Base-by-base conservation (phyloP, 2,113 vertebrate species). In the Callaeas wilsoni region DNA sequence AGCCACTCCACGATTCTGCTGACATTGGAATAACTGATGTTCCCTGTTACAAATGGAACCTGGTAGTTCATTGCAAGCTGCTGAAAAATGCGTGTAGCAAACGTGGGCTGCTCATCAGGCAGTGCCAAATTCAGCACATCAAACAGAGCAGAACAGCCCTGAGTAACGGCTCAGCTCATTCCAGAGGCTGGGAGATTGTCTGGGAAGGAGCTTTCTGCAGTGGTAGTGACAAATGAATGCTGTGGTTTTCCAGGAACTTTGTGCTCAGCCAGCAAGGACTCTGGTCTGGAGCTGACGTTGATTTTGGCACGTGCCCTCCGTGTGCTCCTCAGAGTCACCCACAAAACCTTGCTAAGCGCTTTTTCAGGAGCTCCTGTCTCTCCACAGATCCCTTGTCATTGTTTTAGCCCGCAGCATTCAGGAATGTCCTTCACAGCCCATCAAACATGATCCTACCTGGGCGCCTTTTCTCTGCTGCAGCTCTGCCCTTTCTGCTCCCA, bases 311-410 rank as follows among this genome's bases (percentile, higher is more conserved):
- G 3, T 25, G 13, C 56, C 16, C n/a, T 39, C 63, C 1, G 1
- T 17, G 11, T 33, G 64, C 42, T 82, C 52, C 73, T 65, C 74
- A 1, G 18, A 10, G 39, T 25, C 83, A 55, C 57, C 55, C 57
- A 26, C 63, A 55, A 11, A 27, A 3, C 33, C 87, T 62, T 33
- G 56, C 80, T 29, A 2, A 82, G 75, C 41, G 6, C 13, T 44
- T 52, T 18, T 18, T 56, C 62, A 16, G 60, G 41, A 3, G 29
- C 35, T 52, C 52, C 35, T 55, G 41, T 16, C 7, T 30, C 56
- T 78, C 46, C 13, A 1, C 0, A 9, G 18, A n/a, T 4, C 70
- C 56, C 47, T 4, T 32, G 30, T 13, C 33, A 1, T 32, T 9
- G 32, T 57, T 73, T 53, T 25, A 6, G 17, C 50, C 37, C 32